A percentile compares a stretch with the other conserved stretches of the same genome.
phyloP scores from a whole-genome alignment of 92 coral and sea anemone genomes.

The Blastomussa wellsi region DNA sequence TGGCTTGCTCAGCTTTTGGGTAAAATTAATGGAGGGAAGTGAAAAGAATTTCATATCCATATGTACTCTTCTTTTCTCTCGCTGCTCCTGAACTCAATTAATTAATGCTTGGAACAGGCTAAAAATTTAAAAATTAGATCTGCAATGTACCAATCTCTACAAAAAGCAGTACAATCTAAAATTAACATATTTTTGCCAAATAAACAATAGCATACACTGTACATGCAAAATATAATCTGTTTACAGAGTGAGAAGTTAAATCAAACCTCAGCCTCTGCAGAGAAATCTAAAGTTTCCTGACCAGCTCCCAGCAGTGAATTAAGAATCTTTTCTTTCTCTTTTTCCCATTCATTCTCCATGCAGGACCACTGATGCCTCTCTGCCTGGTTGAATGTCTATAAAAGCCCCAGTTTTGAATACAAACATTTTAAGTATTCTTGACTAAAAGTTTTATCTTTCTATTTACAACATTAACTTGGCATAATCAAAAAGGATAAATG shows the following conservation, averaged over 20 bases:
- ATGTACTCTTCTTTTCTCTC: too few species aligned
- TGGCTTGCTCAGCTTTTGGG: too few species aligned
- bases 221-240: too few species aligned
- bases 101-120: too few species aligned
- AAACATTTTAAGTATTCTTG: too few species aligned
- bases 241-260: too few species aligned
- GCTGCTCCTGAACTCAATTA: too few species aligned
- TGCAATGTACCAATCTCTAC: background rate
- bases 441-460: background rate
- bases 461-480: too few species aligned
- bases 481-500: background rate
- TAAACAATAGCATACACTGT: background rate
- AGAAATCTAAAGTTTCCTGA: slow-evolving; percentile 86
- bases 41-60: too few species aligned
- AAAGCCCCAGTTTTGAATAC: too few species aligned
- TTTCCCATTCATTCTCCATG: slow-evolving; percentile 97
- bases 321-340: slow-evolving; percentile 89
- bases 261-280: slow-evolving; percentile 85
- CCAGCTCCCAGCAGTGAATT: slow-evolving; percentile 96
- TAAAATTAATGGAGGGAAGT: too few species aligned
- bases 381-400: slow-evolving; percentile 89
- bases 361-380: slow-evolving; percentile 93
- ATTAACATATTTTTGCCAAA: too few species aligned
- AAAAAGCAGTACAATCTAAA: background rate
- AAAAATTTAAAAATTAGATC: background rate